These are phyloP conservation scores for Malurus cyaneus DNA, from an alignment of 2,113 vertebrate species.

Conservation along the genomic window DNA sequence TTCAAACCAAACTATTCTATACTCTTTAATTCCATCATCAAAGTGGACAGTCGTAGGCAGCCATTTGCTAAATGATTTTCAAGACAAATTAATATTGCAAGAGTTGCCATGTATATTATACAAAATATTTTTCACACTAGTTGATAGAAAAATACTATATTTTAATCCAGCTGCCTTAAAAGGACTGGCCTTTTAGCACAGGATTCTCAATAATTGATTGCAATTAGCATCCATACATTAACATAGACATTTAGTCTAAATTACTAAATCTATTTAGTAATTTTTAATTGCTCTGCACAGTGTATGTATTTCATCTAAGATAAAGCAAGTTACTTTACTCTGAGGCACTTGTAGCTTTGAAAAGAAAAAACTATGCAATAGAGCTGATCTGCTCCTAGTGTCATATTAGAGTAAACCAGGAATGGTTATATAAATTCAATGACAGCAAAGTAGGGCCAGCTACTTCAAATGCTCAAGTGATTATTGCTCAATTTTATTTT, in stretches of 20 bases:
- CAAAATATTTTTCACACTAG: not conserved
- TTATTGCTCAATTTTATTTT: not conserved
- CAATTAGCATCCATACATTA: not conserved
- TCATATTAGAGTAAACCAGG: not conserved
- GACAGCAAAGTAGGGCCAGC: not conserved
- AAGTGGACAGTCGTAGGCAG: not conserved
- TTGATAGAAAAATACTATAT: not conserved
- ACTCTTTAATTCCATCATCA: not conserved
- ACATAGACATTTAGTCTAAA: not conserved
- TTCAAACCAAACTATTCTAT: not conserved
- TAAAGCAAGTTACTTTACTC: not conserved
- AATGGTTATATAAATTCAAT: not conserved
- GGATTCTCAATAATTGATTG: not conserved
- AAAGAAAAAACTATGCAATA: not conserved
- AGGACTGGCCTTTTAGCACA: not conserved
- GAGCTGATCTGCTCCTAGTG: not conserved
- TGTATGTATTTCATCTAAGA: not conserved
- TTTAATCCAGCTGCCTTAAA: not conserved
- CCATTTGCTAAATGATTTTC: not conserved
- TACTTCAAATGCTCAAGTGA: not conserved
- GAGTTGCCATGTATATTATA: not conserved
- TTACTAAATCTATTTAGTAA: no score
- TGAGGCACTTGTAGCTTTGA: not conserved
- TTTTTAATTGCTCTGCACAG: not conserved
- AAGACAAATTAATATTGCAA: not conserved